Evolutionary conservation across 2,113 vertebrate genomes (phyloP).

Genomic region (Anseranas semipalmata): DNA sequence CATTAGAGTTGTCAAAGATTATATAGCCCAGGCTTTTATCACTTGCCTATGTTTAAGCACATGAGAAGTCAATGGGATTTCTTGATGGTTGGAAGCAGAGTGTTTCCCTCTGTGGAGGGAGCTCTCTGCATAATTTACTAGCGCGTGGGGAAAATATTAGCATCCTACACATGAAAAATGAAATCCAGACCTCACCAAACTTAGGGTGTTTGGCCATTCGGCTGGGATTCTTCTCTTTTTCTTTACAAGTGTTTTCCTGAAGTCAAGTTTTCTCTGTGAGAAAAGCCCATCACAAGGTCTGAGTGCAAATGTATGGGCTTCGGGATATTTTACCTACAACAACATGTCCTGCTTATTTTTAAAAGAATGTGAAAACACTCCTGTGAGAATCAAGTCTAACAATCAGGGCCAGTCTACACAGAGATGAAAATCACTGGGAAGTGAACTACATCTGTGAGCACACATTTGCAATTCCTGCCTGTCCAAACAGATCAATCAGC

Average conservation of each 20-base stretch:
- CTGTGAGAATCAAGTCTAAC: not conserved
- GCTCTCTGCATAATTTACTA: not conserved
- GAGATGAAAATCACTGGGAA: not conserved
- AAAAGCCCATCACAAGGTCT: not conserved
- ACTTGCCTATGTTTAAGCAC: slow-evolving; percentile 58
- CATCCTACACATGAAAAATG: not conserved
- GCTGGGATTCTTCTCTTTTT: not conserved
- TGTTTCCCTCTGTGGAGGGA: not conserved
- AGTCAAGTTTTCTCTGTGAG: not conserved
- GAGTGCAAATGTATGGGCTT: not conserved
- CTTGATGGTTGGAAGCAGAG: not conserved
- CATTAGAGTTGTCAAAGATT: not conserved
- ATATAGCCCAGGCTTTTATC: slow-evolving; percentile 9
- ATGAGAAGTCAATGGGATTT: slow-evolving; percentile 2
- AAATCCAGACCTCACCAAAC: slow-evolving; percentile 17
- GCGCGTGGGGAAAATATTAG: not conserved
- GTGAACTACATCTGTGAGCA: not conserved
- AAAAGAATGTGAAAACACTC: not conserved
- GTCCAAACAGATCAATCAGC: slow-evolving; percentile 51
- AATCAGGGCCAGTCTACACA: not conserved
- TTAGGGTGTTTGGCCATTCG: not conserved
- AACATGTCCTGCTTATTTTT: not conserved
- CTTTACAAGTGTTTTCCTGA: not conserved
- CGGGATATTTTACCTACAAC: not conserved
- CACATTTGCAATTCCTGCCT: not conserved